Conservation (phyloP, 2,113 vertebrate species). For the Crotalus helleri region DNA sequence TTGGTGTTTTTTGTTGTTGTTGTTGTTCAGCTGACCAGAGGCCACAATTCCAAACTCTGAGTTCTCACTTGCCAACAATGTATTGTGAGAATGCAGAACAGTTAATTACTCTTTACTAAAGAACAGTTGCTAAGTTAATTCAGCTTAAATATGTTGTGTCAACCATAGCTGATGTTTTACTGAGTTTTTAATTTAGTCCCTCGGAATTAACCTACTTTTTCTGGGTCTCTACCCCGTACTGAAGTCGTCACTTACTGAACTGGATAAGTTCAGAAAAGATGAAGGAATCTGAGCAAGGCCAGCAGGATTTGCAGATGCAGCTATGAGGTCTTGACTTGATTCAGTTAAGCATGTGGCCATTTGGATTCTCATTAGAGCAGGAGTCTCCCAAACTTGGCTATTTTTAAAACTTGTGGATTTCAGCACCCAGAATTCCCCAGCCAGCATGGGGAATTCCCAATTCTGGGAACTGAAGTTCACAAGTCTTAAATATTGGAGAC, state of each 20-base stretch:
- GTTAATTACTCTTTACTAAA: background rate
- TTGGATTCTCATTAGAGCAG: background rate
- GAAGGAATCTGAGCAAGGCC: background rate
- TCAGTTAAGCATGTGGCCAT: background rate
- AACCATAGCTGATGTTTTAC: background rate
- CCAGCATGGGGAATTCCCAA: too few relatives aligned
- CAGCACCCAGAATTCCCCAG: background rate
- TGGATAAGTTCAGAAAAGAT: background rate
- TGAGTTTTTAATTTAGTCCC: background rate
- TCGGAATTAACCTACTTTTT: background rate
- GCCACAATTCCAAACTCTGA: background rate
- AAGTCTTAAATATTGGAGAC: too few relatives aligned
- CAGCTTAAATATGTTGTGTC: background rate
- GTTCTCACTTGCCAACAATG: background rate
- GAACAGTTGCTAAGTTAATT: background rate
- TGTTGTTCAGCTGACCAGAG: background rate
- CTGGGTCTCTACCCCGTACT: background rate
- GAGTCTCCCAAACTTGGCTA: background rate
- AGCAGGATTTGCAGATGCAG: background rate
- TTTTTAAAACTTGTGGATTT: background rate
- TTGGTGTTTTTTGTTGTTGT: background rate
- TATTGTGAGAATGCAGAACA: background rate
- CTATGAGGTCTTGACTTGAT: background rate
- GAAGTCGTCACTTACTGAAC: background rate
- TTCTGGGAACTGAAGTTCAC: too few relatives aligned